Conservation (phyloP, 2,797 vertebrate genomes). For the Leptodactylus fallax region DNA sequence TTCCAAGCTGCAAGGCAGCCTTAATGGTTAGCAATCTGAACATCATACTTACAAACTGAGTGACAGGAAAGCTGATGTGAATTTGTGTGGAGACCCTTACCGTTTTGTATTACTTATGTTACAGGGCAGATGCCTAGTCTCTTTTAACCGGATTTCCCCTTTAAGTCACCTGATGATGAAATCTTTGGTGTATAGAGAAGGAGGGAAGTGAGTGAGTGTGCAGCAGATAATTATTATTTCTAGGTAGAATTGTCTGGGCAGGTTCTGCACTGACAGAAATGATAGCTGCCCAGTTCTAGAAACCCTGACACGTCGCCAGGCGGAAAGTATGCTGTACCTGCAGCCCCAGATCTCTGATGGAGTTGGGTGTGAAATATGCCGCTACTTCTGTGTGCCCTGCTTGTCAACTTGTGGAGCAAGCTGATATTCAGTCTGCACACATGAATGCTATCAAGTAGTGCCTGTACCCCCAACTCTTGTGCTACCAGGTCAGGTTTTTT, state of each 20-base stretch:
- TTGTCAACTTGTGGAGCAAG: too few species aligned
- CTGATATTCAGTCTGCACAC: too few species aligned
- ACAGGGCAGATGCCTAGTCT: too few species aligned
- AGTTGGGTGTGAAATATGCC: background rate
- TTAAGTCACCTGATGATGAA: slow-evolving; percentile 2
- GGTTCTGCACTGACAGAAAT: background rate
- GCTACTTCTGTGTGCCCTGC: background rate
- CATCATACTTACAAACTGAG: too few species aligned
- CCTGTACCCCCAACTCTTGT: too few species aligned
- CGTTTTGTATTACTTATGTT: too few species aligned
- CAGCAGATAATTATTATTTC: background rate
- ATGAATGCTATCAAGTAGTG: too few species aligned
- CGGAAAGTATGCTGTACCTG: background rate
- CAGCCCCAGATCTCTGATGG: background rate
- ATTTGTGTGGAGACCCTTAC: too few species aligned
- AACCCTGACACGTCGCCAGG: background rate
- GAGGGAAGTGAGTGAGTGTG: background rate
- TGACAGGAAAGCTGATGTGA: background rate
- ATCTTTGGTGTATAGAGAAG: background rate
- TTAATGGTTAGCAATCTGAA: too few species aligned
- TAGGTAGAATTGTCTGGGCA: background rate
- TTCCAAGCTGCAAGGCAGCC: too few species aligned
- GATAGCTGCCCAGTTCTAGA: background rate
- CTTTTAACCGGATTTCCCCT: background rate
- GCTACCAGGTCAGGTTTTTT: too few species aligned